Evolutionary conservation across 2,888 invertebrate genomes (phyloP), one percentile per base, ranked within the genome.

Genomic region (Chrysotoxum bicinctum): DNA sequence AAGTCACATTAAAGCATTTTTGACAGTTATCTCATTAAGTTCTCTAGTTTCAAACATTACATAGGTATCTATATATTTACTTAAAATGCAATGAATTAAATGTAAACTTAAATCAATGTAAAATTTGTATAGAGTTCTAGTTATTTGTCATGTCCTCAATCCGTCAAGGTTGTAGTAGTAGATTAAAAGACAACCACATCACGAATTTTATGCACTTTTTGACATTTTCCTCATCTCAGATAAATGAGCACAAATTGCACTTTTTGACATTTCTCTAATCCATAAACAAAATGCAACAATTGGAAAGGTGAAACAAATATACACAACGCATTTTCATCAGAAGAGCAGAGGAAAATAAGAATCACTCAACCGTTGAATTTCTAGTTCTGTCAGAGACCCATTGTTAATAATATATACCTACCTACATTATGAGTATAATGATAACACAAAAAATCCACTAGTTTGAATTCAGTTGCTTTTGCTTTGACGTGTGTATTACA

Each of bases 361-460:
- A 80, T 84, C 84, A 68, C 84, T 80, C 84, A 84, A 84, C 80
- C 84, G 75, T 76, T 84, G 43, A 64, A 56, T 83, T 84, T 84
- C 80, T 75, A 84, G 75, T 84, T 79, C 74, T 79, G 64, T 56
- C 78, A 60, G 50, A 66, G 66, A 66, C 62, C 72, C 58, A 84
- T 84, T 84, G 84, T 84, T 80, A 26, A 80, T 37, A 30, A 35
- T 62, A 16, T 32, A n/a, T 48, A 60, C 16, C 16, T 62, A 43
- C 37, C 6, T 43, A 6, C 10, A 12, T 32, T 35, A 19, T 70
- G 66, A 9, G 21, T 30, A 54, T 19, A 52, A 68, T 68, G 35
- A 68, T 69, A 54, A 54, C 23, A 52, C 30, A 26, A 54, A 40
- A 10, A 35, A 30, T 37, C 26, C 40, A 54, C 52, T 26, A 54